Conservation (phyloP, 92 coral and sea anemone species). For the Zoanthus solanderi region DNA sequence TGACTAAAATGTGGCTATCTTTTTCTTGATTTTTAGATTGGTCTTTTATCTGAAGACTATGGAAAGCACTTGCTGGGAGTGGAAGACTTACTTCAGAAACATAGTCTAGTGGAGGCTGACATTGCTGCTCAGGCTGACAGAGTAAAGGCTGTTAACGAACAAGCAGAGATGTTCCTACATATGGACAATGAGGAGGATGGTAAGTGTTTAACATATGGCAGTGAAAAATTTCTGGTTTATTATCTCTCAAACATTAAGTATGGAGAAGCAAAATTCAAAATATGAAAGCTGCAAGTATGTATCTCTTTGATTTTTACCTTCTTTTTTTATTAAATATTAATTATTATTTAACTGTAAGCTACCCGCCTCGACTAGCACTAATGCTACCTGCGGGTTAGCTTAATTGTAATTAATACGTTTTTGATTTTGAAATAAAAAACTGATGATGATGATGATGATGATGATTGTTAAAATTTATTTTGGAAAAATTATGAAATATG, state of each 20-base stretch:
- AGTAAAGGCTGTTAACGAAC: slow-evolving; percentile 87
- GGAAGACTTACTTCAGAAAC: slow-evolving; percentile 95
- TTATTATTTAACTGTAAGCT: too few relatives aligned
- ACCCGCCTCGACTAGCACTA: too few relatives aligned
- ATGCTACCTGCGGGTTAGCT: too few relatives aligned
- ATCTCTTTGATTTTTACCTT: too few relatives aligned
- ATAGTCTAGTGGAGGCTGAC: slow-evolving; percentile 96
- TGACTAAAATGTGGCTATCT: slow-evolving; percentile 22
- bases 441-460: too few relatives aligned
- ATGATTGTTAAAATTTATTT: background rate
- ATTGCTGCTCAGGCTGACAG: slow-evolving; percentile 98
- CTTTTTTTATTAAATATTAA: background rate
- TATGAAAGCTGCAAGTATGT: too few relatives aligned
- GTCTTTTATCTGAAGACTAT: slow-evolving; percentile 95
- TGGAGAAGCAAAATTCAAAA: too few relatives aligned
- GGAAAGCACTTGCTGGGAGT: slow-evolving; percentile 98
- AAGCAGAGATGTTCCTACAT: slow-evolving; percentile 90
- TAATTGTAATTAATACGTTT: too few relatives aligned
- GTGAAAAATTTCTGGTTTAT: background rate
- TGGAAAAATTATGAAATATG: background rate
- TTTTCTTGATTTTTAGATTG: slow-evolving; percentile 61
- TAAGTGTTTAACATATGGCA: slow-evolving; percentile 10
- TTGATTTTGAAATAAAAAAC: too few relatives aligned
- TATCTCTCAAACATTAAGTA: too few relatives aligned
- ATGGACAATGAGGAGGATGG: slow-evolving; percentile 91